Evolutionary conservation across 2,888 invertebrate genomes (phyloP).

Genomic region (Chrysolina haemoptera): DNA sequence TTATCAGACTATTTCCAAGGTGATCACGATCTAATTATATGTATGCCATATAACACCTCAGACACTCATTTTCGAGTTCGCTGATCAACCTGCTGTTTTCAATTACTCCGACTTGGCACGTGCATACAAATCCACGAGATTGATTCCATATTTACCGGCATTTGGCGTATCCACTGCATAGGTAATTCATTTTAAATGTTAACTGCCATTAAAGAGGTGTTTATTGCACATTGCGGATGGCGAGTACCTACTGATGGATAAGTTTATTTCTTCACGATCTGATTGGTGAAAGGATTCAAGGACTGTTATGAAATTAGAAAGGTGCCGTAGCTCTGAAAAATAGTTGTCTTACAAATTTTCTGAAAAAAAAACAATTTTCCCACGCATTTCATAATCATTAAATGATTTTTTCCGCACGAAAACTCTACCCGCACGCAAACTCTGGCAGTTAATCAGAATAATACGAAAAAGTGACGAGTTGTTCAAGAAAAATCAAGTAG

Average conservation of each 20-base stretch:
- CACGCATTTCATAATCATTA: too few species aligned
- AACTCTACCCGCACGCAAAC: too few species aligned
- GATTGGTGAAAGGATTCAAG: neutral
- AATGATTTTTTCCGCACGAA: too few species aligned
- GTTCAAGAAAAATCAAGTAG: too few species aligned
- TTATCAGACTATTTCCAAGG: too few species aligned
- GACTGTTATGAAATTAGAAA: neutral
- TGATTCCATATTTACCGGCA: slow-evolving; percentile 7
- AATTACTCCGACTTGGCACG: neutral
- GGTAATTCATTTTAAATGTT: slow-evolving; percentile 26
- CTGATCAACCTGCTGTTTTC: neutral
- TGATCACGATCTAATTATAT: too few species aligned
- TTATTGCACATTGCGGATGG: slow-evolving; percentile 23
- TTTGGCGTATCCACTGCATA: slow-evolving; percentile 1
- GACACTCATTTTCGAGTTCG: neutral
- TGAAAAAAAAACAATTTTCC: too few species aligned
- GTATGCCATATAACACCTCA: too few species aligned
- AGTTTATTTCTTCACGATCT: neutral
- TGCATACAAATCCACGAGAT: slow-evolving; percentile 1
- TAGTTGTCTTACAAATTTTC: too few species aligned
- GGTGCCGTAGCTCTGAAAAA: neutral
- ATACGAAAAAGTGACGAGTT: too few species aligned
- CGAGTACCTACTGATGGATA: neutral
- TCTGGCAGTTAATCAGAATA: too few species aligned
- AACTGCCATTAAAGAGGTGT: slow-evolving; percentile 27